Evolutionary conservation across 2,888 invertebrate genomes (phyloP).

Genomic region (Tachina fera): DNA sequence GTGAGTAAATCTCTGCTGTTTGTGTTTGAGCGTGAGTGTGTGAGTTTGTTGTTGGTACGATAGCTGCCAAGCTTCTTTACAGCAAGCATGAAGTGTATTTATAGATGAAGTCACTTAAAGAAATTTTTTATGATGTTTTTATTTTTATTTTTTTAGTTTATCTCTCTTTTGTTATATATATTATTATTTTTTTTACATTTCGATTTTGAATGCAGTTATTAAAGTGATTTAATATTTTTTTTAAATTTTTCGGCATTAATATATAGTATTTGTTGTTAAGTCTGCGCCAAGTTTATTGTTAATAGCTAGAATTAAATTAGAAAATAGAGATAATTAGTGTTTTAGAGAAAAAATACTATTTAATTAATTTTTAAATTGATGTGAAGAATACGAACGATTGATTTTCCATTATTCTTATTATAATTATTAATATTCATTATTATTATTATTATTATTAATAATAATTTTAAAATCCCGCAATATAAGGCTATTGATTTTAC

Average conservation of each 20-base stretch:
- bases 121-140: constrained; percentile 1
- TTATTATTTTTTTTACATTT: neutral
- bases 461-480: too few species aligned
- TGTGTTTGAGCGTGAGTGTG: neutral
- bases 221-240: neutral
- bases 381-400: too few species aligned
- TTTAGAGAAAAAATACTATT: too few species aligned
- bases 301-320: too few species aligned
- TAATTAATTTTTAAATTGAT: too few species aligned
- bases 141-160: neutral
- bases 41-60: neutral
- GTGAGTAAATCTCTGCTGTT: neutral
- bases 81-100: neutral
- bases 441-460: too few species aligned
- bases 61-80: neutral
- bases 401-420: too few species aligned
- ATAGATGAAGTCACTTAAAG: constrained; percentile 53
- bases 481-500: too few species aligned
- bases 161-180: neutral
- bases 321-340: too few species aligned
- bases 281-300: too few species aligned
- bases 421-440: too few species aligned
- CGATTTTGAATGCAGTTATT: neutral
- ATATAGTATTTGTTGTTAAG: too few species aligned
- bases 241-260: neutral